Conservation (phyloP, 2,888 invertebrate species). For the Lasioglossum vierecki region DNA sequence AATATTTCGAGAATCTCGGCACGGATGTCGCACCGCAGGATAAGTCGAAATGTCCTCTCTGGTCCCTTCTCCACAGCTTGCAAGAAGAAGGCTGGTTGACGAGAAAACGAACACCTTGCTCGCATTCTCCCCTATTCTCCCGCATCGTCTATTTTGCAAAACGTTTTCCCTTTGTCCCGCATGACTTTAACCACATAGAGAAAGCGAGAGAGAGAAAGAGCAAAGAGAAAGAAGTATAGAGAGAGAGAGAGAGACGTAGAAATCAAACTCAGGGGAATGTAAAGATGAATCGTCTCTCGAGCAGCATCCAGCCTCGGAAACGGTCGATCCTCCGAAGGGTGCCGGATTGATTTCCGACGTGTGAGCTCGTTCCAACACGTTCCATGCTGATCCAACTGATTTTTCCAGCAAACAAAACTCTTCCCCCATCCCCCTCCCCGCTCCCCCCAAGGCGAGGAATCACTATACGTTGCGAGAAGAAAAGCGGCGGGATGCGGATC, state of each 20-base stretch:
- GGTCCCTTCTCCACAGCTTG: not conserved
- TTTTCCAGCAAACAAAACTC: conserved; percentile 7
- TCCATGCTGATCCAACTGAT: conserved; percentile 11
- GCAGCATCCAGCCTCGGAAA: conserved; percentile 39
- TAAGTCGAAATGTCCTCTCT: not conserved
- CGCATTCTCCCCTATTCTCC: conserved; percentile 51
- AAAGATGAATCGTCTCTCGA: conserved; percentile 65
- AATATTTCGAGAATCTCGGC: not conserved
- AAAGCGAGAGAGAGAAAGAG: conserved; percentile 14
- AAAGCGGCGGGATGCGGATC: not conserved
- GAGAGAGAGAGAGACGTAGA: conserved; percentile 46
- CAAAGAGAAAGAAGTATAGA: conserved; percentile 11
- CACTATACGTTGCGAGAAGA: not conserved
- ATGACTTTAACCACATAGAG: conserved; percentile 27
- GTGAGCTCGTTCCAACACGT: conserved; percentile 42
- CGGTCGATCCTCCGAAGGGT: conserved; percentile 46
- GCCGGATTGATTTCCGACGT: conserved; percentile 26
- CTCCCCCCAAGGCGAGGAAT: not conserved
- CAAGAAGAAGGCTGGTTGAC: conserved; percentile 25
- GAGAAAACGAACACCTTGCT: conserved; percentile 31
- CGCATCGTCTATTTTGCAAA: conserved; percentile 62
- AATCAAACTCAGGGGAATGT: conserved; percentile 71
- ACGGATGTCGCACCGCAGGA: not conserved
- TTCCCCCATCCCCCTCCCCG: not conserved
- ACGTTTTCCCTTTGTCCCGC: conserved; percentile 47